Conservation (phyloP, 2,888 invertebrate genomes). For the Dione vanillae region DNA sequence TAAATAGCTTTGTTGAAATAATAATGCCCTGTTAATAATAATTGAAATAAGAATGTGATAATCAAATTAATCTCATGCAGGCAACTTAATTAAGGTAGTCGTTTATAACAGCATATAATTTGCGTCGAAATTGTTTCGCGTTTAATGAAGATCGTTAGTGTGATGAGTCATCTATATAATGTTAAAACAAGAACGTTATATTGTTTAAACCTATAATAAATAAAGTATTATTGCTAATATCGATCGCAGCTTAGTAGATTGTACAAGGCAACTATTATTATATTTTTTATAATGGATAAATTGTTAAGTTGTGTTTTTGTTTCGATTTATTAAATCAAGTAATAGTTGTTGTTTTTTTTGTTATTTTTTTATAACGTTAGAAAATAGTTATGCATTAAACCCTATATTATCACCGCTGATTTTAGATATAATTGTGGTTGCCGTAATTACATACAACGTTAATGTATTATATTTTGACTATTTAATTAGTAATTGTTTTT, state of each 20-base stretch:
- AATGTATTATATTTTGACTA: no score
- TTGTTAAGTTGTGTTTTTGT: neutral
- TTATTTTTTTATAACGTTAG: no score
- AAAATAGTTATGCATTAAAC: no score
- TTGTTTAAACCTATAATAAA: slow-evolving; percentile 79
- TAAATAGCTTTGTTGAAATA: slow-evolving; percentile 68
- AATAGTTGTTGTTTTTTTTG: neutral
- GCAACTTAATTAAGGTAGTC: slow-evolving; percentile 78
- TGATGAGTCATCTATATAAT: slow-evolving; percentile 62
- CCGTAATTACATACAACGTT: no score
- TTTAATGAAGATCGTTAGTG: slow-evolving; percentile 73
- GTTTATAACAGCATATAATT: slow-evolving; percentile 78
- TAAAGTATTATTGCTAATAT: slow-evolving; percentile 32
- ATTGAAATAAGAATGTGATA: slow-evolving; percentile 79
- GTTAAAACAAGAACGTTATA: slow-evolving; percentile 71
- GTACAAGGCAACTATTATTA: neutral
- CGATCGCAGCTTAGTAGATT: neutral
- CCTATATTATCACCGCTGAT: no score
- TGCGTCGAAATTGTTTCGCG: slow-evolving; percentile 79
- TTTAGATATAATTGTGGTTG: no score
- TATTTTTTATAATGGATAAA: slow-evolving; percentile 1
- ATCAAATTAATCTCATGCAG: slow-evolving; percentile 77
- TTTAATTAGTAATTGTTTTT: no score
- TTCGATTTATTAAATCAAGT: neutral
- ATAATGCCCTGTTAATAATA: slow-evolving; percentile 70